Evolutionary conservation across 2,113 vertebrate genomes (phyloP).

Genomic region (Stigmatopora nigra): DNA sequence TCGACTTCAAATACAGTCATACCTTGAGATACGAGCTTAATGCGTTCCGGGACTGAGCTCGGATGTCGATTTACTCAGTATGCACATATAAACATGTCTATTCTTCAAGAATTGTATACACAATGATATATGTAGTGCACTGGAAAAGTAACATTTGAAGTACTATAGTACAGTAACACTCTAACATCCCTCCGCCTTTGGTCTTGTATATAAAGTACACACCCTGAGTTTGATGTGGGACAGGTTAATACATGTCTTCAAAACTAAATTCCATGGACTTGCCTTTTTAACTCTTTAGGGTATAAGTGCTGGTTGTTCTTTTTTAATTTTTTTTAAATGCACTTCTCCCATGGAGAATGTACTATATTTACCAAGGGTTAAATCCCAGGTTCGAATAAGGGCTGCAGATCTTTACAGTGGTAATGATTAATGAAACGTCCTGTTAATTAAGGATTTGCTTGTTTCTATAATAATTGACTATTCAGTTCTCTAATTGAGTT

Average conservation of each 20-base stretch:
- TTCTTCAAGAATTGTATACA: background rate
- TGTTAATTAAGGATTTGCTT: background rate
- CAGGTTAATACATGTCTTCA: slow-evolving; percentile 1
- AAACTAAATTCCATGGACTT: slow-evolving; percentile 3
- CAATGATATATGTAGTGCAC: background rate
- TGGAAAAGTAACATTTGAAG: background rate
- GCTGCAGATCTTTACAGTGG: background rate
- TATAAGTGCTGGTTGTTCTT: background rate
- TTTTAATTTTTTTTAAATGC: background rate
- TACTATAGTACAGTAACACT: background rate
- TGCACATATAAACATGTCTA: background rate
- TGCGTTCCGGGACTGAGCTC: too few relatives aligned
- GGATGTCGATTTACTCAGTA: background rate
- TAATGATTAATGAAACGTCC: background rate
- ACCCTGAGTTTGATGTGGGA: background rate
- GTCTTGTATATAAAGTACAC: background rate
- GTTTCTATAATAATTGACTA: background rate
- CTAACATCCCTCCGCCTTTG: background rate
- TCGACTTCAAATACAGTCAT: too few relatives aligned
- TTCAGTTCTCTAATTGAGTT: background rate
- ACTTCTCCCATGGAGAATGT: background rate
- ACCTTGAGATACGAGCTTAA: too few relatives aligned
- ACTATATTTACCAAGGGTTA: background rate
- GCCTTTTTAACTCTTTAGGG: background rate
- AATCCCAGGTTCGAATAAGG: background rate